Evolutionary conservation across 2,888 invertebrate genomes (phyloP), one percentile per base, ranked within the genome.

Genomic region (Trachelus troglodyta): DNA sequence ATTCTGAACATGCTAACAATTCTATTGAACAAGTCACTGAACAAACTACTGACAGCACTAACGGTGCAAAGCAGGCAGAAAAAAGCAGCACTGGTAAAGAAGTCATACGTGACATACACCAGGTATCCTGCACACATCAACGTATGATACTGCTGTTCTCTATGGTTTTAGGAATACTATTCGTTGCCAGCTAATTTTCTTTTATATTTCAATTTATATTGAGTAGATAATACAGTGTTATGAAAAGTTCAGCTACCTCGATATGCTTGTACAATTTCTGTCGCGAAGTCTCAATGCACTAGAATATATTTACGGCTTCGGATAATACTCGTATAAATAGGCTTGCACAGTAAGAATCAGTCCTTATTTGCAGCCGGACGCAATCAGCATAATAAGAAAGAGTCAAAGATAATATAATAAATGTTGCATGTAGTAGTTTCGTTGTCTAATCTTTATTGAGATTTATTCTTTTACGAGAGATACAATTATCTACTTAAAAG

Each of bases 21-120:
- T 23, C 23, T 56, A 56, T 56, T 56, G 23, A 56, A 40, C 37
- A 40, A 3, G 12, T 4, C 37, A 40, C 15, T 15, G 37, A 40
- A 56, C 23, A 23, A 23, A 23, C 40, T 56, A 56, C 15, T 56
- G 40, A 6, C 23, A 56, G 23, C 23, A 56, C 23, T 23, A 56
- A 56, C 23, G 23, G 2, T 56, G 6, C 6, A 23, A 23, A 56
- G 15, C 40, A 56, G 40, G 6, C 15, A 56, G 40, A 23, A 56
- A 56, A 56, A 23, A 56, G 40, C 40, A 23, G 40, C 40, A 56
- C 11, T 77, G 79, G 81, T 83, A 85, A 74, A 37, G 80, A 34
- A 77, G 81, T 83, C 77, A 83, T 76, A 86, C 80, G 84, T 76
- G 80, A 35, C 76, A 80, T 77, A 84, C 83, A 81, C 86, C 82